These are phyloP conservation scores for Aphelenchoides fujianensis DNA, from an alignment of 1,140 invertebrate genomes.

Conservation along the genomic window DNA sequence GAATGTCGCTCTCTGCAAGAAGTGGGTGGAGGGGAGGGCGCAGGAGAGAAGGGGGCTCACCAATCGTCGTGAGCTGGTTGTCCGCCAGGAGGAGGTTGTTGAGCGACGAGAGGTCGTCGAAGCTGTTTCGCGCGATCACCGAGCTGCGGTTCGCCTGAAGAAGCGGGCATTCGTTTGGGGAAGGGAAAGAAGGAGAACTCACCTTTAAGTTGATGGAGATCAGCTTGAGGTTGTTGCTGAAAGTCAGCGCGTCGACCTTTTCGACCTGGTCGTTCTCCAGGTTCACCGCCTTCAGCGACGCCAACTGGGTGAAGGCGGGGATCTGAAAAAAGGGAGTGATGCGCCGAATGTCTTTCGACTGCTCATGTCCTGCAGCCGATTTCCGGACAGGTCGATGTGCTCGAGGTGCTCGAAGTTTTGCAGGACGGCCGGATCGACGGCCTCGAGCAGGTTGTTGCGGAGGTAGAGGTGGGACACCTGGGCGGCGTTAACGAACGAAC, in stretches of 20 bases:
- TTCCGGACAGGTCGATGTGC: conserved; percentile 38
- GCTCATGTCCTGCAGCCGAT: conserved; percentile 36
- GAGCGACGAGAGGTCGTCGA: conserved; percentile 51
- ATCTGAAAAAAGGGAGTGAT: too few species aligned
- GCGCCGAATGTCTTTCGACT: too few species aligned
- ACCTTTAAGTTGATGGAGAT: conserved; percentile 43
- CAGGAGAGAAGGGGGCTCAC: conserved; percentile 1
- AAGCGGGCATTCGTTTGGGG: neutral
- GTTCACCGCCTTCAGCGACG: conserved; percentile 43
- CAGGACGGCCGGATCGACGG: conserved; percentile 36
- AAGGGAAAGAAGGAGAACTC: too few species aligned
- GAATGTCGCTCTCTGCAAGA: conserved; percentile 56
- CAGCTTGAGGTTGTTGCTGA: conserved; percentile 53
- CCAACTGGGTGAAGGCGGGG: conserved; percentile 57
- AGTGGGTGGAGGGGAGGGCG: too few species aligned
- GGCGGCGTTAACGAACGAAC: conserved; percentile 62
- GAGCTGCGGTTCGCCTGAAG: conserved; percentile 54
- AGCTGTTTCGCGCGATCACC: conserved; percentile 52
- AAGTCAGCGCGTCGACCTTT: conserved; percentile 55
- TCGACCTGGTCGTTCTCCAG: conserved; percentile 52
- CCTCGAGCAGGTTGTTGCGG: conserved; percentile 45
- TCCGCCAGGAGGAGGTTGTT: conserved; percentile 49
- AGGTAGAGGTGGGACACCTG: conserved; percentile 45
- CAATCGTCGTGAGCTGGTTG: conserved; percentile 45
- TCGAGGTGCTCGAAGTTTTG: conserved; percentile 49